Evolutionary conservation across 2,797 vertebrate genomes (phyloP).

Genomic region (Leptodactylus fallax): DNA sequence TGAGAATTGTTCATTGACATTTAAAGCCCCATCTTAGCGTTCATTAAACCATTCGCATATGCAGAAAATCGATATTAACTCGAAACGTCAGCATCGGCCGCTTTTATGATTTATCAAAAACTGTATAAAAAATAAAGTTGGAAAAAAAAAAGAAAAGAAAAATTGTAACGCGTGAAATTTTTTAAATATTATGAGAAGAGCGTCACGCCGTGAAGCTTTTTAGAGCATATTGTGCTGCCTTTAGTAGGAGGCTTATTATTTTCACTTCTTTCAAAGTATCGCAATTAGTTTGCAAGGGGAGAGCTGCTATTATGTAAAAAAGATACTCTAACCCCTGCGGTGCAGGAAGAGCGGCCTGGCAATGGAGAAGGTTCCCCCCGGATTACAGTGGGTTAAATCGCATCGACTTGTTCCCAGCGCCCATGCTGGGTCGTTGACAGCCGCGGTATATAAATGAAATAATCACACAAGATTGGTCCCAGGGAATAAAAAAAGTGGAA

Average conservation of each 20-base stretch:
- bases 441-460: constrained; percentile 73
- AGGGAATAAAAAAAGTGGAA: constrained; percentile 67
- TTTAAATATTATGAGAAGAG: constrained; percentile 36
- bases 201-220: constrained; percentile 19
- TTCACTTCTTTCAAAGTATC: constrained; percentile 21
- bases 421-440: constrained; percentile 72
- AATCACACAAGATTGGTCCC: constrained; percentile 71
- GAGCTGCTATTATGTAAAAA: constrained; percentile 59
- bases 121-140: background rate
- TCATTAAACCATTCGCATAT: constrained; percentile 59
- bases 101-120: constrained; percentile 37
- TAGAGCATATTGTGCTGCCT: constrained; percentile 13
- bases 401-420: constrained; percentile 65
- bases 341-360: constrained; percentile 23
- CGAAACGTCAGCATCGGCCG: constrained; percentile 1
- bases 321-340: constrained; percentile 53
- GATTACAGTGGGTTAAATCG: constrained; percentile 67
- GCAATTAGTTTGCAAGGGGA: constrained; percentile 60
- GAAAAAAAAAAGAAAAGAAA: constrained; percentile 37
- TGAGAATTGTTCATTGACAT: constrained; percentile 63
- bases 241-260: constrained; percentile 52
- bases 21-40: constrained; percentile 62
- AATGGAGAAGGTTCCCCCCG: background rate
- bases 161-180: constrained; percentile 3
- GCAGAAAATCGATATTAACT: constrained; percentile 61